Conservation (phyloP, 2,888 invertebrate genomes). For the Neocrepidodera transversa region DNA sequence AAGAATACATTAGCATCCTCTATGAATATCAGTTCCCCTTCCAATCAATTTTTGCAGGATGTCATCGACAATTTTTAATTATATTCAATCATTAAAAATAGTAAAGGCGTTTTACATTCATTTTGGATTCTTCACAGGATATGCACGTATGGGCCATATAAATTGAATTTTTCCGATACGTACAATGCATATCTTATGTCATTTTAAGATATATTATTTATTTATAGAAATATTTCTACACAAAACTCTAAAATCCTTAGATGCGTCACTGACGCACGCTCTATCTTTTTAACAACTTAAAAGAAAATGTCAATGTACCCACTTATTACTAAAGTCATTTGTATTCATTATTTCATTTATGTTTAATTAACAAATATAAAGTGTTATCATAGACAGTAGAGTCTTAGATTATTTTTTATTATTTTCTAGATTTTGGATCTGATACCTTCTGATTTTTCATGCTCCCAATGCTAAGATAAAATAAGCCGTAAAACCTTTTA, state of each 20-base stretch:
- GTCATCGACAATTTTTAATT: not conserved
- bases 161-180: constrained; percentile 32
- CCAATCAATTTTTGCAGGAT: constrained; percentile 1
- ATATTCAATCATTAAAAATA: constrained; percentile 2
- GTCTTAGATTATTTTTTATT: no score
- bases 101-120: constrained; percentile 29
- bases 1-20: constrained; percentile 6
- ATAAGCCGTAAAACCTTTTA: no score
- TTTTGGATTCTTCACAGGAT: constrained; percentile 27
- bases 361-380: constrained; percentile 4
- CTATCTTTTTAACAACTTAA: not conserved
- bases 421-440: no score
- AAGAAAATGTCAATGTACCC: constrained; percentile 13
- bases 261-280: not conserved
- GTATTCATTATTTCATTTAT: constrained; percentile 9
- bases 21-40: not conserved
- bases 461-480: no score
- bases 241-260: not conserved
- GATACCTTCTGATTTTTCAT: no score
- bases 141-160: constrained; percentile 32
- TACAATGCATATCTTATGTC: constrained; percentile 23
- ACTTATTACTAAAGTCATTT: constrained; percentile 16
- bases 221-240: no score
- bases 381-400: not conserved
- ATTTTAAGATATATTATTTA: constrained; percentile 13